Evolutionary conservation across 37 sponge, comb jelly and placozoan species (phyloP).

Genomic region (Chondrosia reniformis): DNA sequence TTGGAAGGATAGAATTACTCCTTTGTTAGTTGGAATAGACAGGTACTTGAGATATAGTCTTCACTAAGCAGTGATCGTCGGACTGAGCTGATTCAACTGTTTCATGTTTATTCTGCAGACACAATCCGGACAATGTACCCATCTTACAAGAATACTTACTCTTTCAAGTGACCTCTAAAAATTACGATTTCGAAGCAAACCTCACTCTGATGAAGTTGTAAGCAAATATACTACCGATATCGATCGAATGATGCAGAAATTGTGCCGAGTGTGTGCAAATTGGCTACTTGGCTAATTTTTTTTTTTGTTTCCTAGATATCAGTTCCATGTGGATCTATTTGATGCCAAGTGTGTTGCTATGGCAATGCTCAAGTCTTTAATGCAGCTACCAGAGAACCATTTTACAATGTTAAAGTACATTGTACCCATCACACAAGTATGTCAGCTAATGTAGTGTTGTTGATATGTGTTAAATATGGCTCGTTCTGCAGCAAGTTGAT

Average conservation of each 20-base stretch:
- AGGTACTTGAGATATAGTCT: too few species aligned
- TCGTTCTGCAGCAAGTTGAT: not conserved
- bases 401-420: not conserved
- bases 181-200: constrained; percentile 84
- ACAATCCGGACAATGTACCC: constrained; percentile 75
- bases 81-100: too few species aligned
- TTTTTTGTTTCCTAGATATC: not conserved
- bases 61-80: too few species aligned
- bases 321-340: not conserved
- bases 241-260: too few species aligned
- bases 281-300: not conserved
- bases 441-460: not conserved
- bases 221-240: not conserved
- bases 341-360: not conserved
- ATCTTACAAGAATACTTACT: constrained; percentile 53
- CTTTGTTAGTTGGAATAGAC: too few species aligned
- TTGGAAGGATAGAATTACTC: too few species aligned
- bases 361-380: constrained; percentile 5
- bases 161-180: constrained; percentile 31
- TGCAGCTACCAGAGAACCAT: constrained; percentile 5
- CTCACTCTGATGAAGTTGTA: constrained; percentile 78
- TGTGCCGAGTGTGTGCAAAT: not conserved
- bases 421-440: not conserved
- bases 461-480: not conserved
- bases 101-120: too few species aligned